A percentile compares a stretch with the other conserved stretches of the same genome.
Evolutionary conservation across 2,797 vertebrate species (phyloP).

Genomic region (Nyctalus aviator): DNA sequence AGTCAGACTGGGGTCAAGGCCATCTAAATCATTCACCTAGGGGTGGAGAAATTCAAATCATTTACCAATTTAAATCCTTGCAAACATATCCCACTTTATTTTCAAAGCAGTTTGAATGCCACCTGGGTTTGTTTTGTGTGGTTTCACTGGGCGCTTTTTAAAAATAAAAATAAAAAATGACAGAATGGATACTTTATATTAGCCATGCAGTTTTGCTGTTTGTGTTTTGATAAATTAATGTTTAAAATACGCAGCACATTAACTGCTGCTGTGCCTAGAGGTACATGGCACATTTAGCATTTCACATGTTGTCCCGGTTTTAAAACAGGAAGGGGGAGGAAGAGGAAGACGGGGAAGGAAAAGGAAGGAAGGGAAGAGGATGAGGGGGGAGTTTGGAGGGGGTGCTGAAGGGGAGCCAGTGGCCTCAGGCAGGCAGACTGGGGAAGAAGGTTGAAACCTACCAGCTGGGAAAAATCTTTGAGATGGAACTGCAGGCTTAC

Average conservation of each 20-base stretch:
- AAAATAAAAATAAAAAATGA: neutral
- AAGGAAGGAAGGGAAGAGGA: neutral
- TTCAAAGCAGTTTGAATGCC: slow-evolving; percentile 76
- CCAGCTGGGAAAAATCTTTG: neutral
- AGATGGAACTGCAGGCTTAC: slow-evolving; percentile 15
- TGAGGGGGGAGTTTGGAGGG: too few species aligned
- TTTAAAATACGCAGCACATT: slow-evolving; percentile 67
- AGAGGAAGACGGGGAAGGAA: neutral
- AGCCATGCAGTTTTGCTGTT: slow-evolving; percentile 42
- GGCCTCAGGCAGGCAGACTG: neutral
- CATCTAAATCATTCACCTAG: slow-evolving; percentile 96
- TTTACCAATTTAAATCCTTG: slow-evolving; percentile 94
- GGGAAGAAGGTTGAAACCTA: neutral
- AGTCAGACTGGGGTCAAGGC: slow-evolving; percentile 99
- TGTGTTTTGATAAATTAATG: slow-evolving; percentile 77
- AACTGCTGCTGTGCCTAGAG: slow-evolving; percentile 49
- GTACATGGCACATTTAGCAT: slow-evolving; percentile 50
- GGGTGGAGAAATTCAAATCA: slow-evolving; percentile 99
- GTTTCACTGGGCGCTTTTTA: slow-evolving; percentile 9
- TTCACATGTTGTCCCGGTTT: slow-evolving; percentile 40
- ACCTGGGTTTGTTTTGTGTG: slow-evolving; percentile 36
- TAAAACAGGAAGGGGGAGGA: neutral
- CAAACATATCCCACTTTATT: slow-evolving; percentile 87
- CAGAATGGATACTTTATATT: neutral
- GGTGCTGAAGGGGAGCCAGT: neutral